phyloP scores from a whole-genome alignment of 2,888 invertebrate species.

The Conchocele bisecta region DNA sequence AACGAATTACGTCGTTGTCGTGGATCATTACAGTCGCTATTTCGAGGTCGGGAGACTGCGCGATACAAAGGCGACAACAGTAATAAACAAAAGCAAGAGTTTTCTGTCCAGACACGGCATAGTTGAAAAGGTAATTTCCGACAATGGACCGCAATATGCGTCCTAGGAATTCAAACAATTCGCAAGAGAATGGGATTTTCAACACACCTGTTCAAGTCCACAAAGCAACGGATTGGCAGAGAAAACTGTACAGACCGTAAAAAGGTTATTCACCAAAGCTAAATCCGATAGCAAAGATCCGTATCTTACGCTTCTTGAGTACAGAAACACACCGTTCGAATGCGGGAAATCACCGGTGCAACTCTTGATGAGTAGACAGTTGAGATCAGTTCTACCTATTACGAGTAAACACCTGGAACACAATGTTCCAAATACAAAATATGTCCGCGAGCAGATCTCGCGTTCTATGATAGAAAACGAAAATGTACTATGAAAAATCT shows the following conservation, averaged over 20 bases:
- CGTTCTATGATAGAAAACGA: too few species aligned
- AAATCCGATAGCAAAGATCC: neutral
- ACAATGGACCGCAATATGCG: conserved; percentile 3
- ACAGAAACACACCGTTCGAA: conserved; percentile 1
- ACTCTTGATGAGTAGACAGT: neutral
- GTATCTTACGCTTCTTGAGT: neutral
- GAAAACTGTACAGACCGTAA: neutral
- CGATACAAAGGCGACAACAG: neutral
- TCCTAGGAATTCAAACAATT: neutral
- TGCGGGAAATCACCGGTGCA: neutral
- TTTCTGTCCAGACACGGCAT: neutral
- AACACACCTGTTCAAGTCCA: neutral
- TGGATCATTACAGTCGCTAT: conserved; percentile 32
- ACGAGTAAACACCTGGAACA: too few species aligned
- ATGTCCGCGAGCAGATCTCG: too few species aligned
- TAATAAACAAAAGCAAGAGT: too few species aligned
- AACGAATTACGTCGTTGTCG: conserved; percentile 37
- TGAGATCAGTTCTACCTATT: neutral
- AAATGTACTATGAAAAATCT: too few species aligned
- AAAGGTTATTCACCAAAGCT: conserved; percentile 2
- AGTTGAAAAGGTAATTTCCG: neutral
- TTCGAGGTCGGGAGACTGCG: neutral
- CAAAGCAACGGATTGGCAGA: neutral
- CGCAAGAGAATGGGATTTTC: conserved; percentile 8
- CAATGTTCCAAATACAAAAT: too few species aligned